phyloP scores from a whole-genome alignment of 2,113 vertebrate genomes.

The Balaeniceps rex region DNA sequence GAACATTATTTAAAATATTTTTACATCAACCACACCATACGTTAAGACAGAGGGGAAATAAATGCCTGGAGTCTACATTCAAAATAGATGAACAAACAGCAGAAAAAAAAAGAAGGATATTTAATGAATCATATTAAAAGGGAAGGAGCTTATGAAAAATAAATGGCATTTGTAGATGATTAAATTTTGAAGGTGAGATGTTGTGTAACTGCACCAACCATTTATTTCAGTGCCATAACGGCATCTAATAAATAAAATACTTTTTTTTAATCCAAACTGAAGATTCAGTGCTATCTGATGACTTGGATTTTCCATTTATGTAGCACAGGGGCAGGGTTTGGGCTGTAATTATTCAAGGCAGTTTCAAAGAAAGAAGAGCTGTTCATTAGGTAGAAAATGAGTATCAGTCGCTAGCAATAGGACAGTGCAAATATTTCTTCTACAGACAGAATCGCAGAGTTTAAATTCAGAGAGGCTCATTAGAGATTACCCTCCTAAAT shows the following conservation, averaged over 20 bases:
- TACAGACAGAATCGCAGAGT: neutral
- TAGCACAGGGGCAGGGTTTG: neutral
- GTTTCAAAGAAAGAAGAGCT: neutral
- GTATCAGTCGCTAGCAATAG: neutral
- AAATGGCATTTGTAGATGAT: slow-evolving; percentile 29
- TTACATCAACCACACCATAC: neutral
- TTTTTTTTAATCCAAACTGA: neutral
- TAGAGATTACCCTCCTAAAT: neutral
- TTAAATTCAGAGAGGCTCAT: neutral
- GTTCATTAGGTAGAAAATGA: neutral
- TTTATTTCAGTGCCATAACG: slow-evolving; percentile 20
- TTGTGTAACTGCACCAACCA: neutral
- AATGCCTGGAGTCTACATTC: neutral
- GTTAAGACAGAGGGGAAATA: neutral
- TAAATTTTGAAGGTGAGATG: slow-evolving; percentile 48
- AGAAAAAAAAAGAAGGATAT: neutral
- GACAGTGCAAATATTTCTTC: neutral
- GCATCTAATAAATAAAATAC: slow-evolving; percentile 12
- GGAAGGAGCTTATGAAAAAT: slow-evolving; percentile 29
- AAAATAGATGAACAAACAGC: slow-evolving; percentile 1
- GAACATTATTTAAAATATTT: neutral
- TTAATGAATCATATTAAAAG: slow-evolving; percentile 3
- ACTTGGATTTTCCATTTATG: neutral
- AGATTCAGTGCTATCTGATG: neutral
- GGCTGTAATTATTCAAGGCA: neutral